A percentile compares a stretch with the other conserved stretches of the same genome.
Conservation (phyloP, 2,113 vertebrate species). For the Dromiciops gliroides region DNA sequence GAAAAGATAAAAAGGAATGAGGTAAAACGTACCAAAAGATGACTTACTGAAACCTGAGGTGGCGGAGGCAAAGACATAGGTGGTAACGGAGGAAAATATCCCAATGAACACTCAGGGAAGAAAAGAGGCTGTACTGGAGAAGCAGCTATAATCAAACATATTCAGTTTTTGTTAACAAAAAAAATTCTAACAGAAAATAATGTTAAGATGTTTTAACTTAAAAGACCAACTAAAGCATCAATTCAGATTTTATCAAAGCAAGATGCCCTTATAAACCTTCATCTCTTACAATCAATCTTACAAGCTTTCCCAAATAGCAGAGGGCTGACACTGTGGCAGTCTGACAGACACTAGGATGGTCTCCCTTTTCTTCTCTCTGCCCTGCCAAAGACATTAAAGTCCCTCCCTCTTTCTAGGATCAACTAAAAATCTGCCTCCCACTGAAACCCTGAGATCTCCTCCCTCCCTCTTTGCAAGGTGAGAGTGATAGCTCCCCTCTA, state of each 20-base stretch:
- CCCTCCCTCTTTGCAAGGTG: not conserved
- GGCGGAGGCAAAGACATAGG: slow-evolving; percentile 82
- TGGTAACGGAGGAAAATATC: slow-evolving; percentile 84
- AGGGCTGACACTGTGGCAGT: not conserved
- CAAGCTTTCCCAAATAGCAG: not conserved
- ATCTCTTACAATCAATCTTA: not conserved
- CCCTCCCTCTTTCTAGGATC: not conserved
- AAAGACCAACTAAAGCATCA: not conserved
- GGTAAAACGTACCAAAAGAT: slow-evolving; percentile 39
- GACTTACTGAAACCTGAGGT: slow-evolving; percentile 86
- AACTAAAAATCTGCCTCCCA: not conserved
- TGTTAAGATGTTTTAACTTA: slow-evolving; percentile 22
- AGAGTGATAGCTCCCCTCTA: not conserved
- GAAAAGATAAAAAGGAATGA: slow-evolving; percentile 32
- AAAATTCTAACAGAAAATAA: slow-evolving; percentile 22
- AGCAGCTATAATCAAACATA: slow-evolving; percentile 76
- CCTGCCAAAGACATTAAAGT: not conserved
- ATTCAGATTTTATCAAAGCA: slow-evolving; percentile 6
- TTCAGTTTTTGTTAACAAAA: not conserved
- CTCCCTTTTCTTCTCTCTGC: not conserved
- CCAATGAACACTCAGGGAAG: slow-evolving; percentile 84
- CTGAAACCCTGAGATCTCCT: not conserved
- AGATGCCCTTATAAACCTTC: not conserved
- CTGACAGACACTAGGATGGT: not conserved
- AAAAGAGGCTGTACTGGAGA: slow-evolving; percentile 85